phyloP scores from a whole-genome alignment of 2,113 vertebrate species.

The Arothron firmamentum region DNA sequence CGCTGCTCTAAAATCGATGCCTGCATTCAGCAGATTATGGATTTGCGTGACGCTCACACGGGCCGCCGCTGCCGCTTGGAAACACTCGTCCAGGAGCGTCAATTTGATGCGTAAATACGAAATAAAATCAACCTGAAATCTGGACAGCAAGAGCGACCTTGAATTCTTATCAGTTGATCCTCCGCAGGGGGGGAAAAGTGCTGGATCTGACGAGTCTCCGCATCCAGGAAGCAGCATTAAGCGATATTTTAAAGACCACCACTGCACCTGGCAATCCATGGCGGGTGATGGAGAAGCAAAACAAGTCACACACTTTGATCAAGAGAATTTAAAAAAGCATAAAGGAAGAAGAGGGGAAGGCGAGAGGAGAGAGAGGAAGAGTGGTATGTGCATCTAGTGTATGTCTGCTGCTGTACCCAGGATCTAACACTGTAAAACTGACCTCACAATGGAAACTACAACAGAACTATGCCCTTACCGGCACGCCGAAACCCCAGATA shows the following conservation, averaged over 20 bases:
- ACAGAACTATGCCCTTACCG: constrained; percentile 23
- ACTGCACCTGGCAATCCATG: constrained; percentile 12
- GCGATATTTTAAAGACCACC: not conserved
- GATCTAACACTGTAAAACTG: constrained; percentile 43
- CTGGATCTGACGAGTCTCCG: constrained; percentile 34
- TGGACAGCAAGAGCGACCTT: constrained; percentile 24
- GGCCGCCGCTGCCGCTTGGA: constrained; percentile 12
- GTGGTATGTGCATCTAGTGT: constrained; percentile 33
- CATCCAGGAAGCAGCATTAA: not conserved
- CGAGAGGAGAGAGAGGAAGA: constrained; percentile 24
- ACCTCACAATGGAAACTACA: constrained; percentile 46
- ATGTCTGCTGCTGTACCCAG: constrained; percentile 38
- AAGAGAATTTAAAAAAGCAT: constrained; percentile 24
- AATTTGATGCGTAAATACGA: constrained; percentile 44
- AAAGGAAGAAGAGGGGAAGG: constrained; percentile 15
- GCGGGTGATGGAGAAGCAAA: constrained; percentile 26
- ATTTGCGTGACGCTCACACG: constrained; percentile 58
- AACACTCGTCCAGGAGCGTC: constrained; percentile 36
- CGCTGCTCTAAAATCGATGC: constrained; percentile 57
- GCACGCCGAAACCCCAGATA: constrained; percentile 41
- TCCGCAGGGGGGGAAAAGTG: constrained; percentile 18
- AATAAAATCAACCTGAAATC: constrained; percentile 43
- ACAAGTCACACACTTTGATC: constrained; percentile 7
- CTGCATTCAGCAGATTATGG: constrained; percentile 63
- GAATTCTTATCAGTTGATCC: constrained; percentile 12